Conservation (phyloP, 2,113 vertebrate species). For the Eurystomus gularis region DNA sequence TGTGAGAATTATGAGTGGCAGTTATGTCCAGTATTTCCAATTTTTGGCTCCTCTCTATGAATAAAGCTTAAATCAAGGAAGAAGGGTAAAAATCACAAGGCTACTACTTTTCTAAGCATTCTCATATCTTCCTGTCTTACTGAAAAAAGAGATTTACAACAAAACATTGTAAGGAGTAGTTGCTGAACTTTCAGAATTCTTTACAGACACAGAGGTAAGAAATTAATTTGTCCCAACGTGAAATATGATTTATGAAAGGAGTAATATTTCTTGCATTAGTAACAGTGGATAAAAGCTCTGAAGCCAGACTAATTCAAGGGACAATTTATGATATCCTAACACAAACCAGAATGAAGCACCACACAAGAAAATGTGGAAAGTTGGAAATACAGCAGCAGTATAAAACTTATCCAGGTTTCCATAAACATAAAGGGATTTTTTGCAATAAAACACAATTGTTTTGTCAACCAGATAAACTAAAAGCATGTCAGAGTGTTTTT, state of each 20-base stretch:
- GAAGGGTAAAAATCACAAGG: background rate
- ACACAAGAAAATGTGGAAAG: conserved; percentile 21
- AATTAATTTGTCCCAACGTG: background rate
- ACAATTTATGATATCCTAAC: background rate
- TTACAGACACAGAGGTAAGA: background rate
- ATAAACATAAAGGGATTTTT: conserved; percentile 45
- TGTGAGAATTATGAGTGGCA: background rate
- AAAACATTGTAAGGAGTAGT: background rate
- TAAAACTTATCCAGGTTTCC: background rate
- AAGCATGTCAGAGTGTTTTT: conserved; percentile 44
- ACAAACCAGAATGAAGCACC: conserved; percentile 13
- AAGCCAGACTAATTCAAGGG: conserved; percentile 4
- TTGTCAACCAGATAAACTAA: conserved; percentile 40
- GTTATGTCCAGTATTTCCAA: background rate
- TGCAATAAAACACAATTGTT: conserved; percentile 10
- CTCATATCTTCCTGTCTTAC: fast-evolving
- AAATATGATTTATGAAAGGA: background rate
- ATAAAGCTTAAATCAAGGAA: background rate
- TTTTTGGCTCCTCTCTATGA: background rate
- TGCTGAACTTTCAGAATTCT: background rate
- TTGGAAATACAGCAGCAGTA: background rate
- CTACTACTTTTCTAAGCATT: background rate
- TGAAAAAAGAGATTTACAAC: background rate
- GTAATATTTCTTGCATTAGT: background rate
- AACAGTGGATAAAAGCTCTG: background rate